Conservation (phyloP, 2,113 vertebrate species). For the Microtus richardsoni region DNA sequence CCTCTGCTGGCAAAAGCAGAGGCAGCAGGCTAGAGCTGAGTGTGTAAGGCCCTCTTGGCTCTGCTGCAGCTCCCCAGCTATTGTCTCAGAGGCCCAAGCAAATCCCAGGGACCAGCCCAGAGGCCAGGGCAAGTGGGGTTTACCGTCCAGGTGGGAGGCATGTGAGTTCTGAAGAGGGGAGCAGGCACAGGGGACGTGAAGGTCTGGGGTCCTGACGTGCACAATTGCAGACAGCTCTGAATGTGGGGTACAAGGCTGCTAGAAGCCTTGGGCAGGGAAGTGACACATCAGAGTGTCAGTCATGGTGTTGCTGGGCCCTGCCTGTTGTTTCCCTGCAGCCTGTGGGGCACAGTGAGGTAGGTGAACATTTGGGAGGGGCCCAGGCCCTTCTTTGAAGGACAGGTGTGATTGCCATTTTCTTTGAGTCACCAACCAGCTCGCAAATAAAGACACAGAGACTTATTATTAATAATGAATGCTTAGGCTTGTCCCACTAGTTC, state of each 20-base stretch:
- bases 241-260: background rate
- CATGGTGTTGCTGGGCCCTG: background rate
- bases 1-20: background rate
- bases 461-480: background rate
- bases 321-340: no score
- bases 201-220: background rate
- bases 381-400: background rate
- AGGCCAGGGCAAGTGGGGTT: no score
- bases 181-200: background rate
- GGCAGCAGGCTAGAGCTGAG: no score
- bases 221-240: no score
- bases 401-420: background rate
- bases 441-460: background rate
- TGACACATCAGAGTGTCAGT: background rate
- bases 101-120: background rate
- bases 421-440: background rate
- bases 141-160: rapidly evolving
- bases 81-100: rapidly evolving
- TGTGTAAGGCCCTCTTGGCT: rapidly evolving
- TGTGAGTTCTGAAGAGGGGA: rapidly evolving
- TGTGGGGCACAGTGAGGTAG: background rate
- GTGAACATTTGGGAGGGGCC: background rate
- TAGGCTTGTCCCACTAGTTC: background rate
- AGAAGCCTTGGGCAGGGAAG: background rate
- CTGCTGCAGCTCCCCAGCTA: background rate